Conservation (phyloP, 2,797 vertebrate genomes). For the Hapalemur alaotrensis region DNA sequence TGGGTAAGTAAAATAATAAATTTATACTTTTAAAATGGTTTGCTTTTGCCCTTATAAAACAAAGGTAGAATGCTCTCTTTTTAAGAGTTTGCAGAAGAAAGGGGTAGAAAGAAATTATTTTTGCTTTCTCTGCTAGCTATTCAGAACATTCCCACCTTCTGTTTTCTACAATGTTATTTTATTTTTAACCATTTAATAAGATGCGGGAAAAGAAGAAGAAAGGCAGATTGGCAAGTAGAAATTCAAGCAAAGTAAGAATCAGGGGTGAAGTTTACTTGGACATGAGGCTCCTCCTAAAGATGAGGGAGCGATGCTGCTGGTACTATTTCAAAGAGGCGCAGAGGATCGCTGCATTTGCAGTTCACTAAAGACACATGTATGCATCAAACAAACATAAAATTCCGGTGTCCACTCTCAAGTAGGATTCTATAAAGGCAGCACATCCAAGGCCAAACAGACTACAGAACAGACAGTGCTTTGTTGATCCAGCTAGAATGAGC, state of each 20-base stretch:
- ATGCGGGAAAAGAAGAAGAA: not conserved
- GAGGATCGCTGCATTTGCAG: fast-evolving
- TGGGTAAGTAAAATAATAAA: not conserved
- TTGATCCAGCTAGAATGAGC: not conserved
- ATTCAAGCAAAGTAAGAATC: not conserved
- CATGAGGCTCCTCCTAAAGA: not conserved
- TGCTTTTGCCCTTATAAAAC: not conserved
- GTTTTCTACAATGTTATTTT: not conserved
- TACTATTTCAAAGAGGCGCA: fast-evolving
- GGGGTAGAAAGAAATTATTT: not conserved
- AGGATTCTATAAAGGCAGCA: not conserved
- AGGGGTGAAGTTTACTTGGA: not conserved
- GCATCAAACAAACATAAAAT: fast-evolving
- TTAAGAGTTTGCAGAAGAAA: not conserved
- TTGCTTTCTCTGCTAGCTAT: not conserved
- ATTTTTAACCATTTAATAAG: not conserved
- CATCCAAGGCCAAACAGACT: not conserved
- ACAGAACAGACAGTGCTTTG: not conserved
- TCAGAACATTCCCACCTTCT: not conserved
- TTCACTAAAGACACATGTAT: fast-evolving
- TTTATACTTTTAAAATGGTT: not conserved
- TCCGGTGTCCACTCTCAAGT: fast-evolving
- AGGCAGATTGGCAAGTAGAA: not conserved
- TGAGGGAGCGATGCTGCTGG: not conserved
- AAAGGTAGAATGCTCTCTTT: not conserved